phyloP scores from a whole-genome alignment of 1,140 invertebrate genomes.

The Formica exsecta region DNA sequence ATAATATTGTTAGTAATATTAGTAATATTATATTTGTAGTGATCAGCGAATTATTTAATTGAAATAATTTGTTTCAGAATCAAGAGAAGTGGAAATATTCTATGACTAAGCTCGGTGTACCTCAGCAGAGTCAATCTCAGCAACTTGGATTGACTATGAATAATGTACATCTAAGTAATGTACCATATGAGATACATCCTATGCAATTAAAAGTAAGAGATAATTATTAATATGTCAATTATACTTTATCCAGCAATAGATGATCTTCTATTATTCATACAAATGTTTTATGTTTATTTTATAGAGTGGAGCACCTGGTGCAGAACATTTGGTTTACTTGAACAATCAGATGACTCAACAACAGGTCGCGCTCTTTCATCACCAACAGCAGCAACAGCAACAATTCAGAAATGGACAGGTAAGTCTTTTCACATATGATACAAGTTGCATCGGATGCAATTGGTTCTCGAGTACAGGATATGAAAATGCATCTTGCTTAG shows the following conservation, averaged over 20 bases:
- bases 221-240: not conserved
- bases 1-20: conserved; percentile 7
- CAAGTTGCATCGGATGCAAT: not conserved
- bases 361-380: conserved; percentile 88
- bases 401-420: conserved; percentile 87
- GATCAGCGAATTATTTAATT: not conserved
- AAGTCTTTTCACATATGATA: conserved; percentile 58
- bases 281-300: conserved; percentile 77
- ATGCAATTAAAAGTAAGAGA: conserved; percentile 88
- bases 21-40: not conserved
- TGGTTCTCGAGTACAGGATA: not conserved
- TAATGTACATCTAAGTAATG: conserved; percentile 86
- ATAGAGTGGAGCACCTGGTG: conserved; percentile 88
- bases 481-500: not conserved
- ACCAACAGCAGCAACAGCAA: conserved; percentile 89
- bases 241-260: not conserved
- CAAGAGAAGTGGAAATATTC: conserved; percentile 91
- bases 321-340: conserved; percentile 89
- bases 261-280: not conserved
- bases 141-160: conserved; percentile 86
- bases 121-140: conserved; percentile 87
- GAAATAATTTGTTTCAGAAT: conserved; percentile 87
- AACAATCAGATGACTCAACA: conserved; percentile 89
- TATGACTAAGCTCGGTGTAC: conserved; percentile 86
- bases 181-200: conserved; percentile 87